Conservation (phyloP, 92 coral and sea anemone genomes). For the Heteractis magnifica region DNA sequence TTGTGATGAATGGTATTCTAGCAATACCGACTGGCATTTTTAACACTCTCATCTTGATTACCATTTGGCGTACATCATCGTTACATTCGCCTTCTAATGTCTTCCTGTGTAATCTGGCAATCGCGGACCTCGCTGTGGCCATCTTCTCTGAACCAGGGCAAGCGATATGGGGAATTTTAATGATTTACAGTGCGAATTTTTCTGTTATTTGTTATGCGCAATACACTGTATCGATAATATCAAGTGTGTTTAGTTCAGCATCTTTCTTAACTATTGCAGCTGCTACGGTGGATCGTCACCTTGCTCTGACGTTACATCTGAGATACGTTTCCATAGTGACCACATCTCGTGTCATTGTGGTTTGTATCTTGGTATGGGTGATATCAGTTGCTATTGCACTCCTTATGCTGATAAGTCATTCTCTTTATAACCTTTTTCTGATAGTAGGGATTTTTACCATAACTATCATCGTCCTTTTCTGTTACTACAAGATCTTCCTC, state of each 20-base stretch:
- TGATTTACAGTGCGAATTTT: background rate
- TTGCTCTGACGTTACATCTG: background rate
- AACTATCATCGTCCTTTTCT: background rate
- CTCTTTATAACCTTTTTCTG: background rate
- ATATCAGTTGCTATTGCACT: background rate
- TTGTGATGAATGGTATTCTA: too few species aligned
- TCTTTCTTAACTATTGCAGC: constrained; percentile 10
- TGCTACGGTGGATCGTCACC: constrained; percentile 1
- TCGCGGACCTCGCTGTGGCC: constrained; percentile 4
- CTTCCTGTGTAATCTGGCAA: background rate
- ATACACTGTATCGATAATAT: background rate
- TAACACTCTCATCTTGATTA: too few species aligned
- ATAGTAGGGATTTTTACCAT: background rate
- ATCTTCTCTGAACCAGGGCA: background rate
- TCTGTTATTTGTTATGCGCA: background rate
- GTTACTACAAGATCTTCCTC: too few species aligned
- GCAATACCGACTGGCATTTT: too few species aligned
- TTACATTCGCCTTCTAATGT: background rate
- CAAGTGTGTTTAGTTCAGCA: background rate
- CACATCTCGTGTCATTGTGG: background rate
- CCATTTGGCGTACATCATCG: too few species aligned
- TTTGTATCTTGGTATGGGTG: background rate
- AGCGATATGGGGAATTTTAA: background rate
- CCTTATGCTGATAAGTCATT: background rate
- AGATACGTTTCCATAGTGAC: background rate